A percentile compares a stretch with the other conserved stretches of the same genome.
phyloP scores from a whole-genome alignment of 1,140 invertebrate species.

The Drosophila littoralis region DNA sequence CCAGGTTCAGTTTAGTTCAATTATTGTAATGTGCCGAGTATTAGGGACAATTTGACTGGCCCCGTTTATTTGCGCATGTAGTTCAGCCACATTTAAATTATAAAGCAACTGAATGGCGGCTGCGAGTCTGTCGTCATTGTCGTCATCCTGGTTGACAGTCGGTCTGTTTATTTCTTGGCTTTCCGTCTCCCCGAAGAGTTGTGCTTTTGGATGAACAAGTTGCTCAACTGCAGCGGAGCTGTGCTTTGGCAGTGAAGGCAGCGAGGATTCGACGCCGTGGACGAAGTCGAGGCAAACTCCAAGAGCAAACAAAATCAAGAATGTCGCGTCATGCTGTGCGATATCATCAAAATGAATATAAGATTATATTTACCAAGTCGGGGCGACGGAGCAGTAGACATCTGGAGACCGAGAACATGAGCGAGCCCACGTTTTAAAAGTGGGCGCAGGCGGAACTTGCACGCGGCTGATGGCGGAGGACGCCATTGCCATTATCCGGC shows the following conservation, averaged over 20 bases:
- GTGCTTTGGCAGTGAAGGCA: conserved; percentile 22
- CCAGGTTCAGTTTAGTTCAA: not conserved
- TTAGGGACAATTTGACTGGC: not conserved
- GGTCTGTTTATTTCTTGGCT: conserved; percentile 13
- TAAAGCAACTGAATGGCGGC: conserved; percentile 42
- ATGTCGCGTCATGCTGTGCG: conserved; percentile 43
- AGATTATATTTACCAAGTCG: conserved; percentile 71
- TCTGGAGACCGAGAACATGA: not conserved
- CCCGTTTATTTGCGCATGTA: conserved; percentile 10
- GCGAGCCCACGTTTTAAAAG: not conserved
- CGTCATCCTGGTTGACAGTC: conserved; percentile 8
- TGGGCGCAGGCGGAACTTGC: not conserved
- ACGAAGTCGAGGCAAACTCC: conserved; percentile 25
- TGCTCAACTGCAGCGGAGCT: conserved; percentile 73
- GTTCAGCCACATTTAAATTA: conserved; percentile 39
- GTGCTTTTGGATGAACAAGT: conserved; percentile 67
- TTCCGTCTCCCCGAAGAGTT: conserved; percentile 48
- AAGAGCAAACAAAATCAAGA: conserved; percentile 63
- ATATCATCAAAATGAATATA: conserved; percentile 81
- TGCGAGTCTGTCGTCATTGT: not conserved
- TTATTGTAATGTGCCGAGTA: not conserved
- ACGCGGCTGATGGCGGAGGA: not conserved
- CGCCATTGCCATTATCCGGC: conserved; percentile 47
- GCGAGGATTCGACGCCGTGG: not conserved
- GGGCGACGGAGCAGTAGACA: not conserved